These are phyloP conservation scores for Brachionus manjavacas DNA, from an alignment of 1,140 invertebrate species.

Conservation along the genomic window DNA sequence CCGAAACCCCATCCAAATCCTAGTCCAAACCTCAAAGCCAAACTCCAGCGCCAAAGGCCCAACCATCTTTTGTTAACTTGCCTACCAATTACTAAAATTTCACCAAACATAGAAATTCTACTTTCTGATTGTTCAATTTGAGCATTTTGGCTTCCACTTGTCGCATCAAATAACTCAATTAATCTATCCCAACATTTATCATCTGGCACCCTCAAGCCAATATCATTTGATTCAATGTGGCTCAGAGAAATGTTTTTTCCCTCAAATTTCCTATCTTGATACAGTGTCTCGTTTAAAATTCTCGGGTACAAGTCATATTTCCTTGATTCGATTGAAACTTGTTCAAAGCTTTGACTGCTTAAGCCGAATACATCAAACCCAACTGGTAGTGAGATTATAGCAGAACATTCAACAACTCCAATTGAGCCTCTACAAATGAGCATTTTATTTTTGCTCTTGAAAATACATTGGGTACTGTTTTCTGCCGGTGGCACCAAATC, in stretches of 20 bases:
- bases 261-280: not conserved
- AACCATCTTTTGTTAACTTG: not conserved
- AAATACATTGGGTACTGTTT: slow-evolving; percentile 26
- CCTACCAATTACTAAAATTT: not conserved
- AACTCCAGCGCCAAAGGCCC: not conserved
- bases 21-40: not conserved
- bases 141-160: not conserved
- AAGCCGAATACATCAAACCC: slow-evolving; percentile 33
- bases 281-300: slow-evolving; percentile 2
- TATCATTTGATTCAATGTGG: not conserved
- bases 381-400: not conserved
- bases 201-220: not conserved
- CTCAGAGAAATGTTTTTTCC: not conserved
- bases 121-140: not conserved
- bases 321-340: not conserved
- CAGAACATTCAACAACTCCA: slow-evolving; percentile 26
- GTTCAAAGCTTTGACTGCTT: not conserved
- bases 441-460: not conserved
- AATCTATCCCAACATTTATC: slow-evolving; percentile 27
- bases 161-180: slow-evolving; percentile 3
- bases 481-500: not conserved
- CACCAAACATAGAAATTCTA: not conserved
- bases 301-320: not conserved
- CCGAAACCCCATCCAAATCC: slow-evolving; percentile 4
- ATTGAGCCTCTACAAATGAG: not conserved